Evolutionary conservation across 1,140 invertebrate species (phyloP).

Genomic region (Drosophila murphyi): DNA sequence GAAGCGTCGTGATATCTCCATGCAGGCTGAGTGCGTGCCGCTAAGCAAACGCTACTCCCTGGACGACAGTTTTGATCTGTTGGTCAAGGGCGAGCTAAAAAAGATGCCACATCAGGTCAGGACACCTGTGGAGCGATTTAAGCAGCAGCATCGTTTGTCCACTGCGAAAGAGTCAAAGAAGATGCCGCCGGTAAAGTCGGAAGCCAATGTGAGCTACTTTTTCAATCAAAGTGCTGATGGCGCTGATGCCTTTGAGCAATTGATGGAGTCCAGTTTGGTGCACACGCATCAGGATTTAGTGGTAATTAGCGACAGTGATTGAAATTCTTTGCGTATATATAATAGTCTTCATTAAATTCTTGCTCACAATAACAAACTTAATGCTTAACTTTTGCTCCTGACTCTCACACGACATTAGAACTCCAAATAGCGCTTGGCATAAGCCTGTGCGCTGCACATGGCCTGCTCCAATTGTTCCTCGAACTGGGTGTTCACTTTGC

Average conservation of each 20-base stretch:
- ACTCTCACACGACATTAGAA: constrained; percentile 20
- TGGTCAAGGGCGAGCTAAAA: constrained; percentile 58
- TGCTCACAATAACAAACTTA: constrained; percentile 27
- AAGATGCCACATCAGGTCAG: constrained; percentile 18
- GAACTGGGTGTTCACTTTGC: constrained; percentile 85
- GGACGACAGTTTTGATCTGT: constrained; percentile 75
- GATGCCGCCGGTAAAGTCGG: constrained; percentile 17
- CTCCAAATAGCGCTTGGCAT: constrained; percentile 77
- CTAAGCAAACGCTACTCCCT: constrained; percentile 50
- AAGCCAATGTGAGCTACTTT: constrained; percentile 65
- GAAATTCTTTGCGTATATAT: constrained; percentile 14
- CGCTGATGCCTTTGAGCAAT: constrained; percentile 67
- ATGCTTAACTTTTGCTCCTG: constrained; percentile 27
- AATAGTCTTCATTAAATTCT: constrained; percentile 43
- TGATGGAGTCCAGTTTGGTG: constrained; percentile 67
- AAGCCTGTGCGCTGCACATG: constrained; percentile 85
- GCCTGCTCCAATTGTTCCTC: constrained; percentile 85
- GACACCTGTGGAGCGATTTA: constrained; percentile 67
- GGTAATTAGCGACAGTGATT: constrained; percentile 46
- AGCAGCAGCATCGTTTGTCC: constrained; percentile 45
- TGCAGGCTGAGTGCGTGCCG: constrained; percentile 20
- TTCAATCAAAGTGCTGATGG: constrained; percentile 56
- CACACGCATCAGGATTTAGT: constrained; percentile 23
- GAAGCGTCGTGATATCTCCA: constrained; percentile 54
- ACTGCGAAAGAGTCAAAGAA: constrained; percentile 1